Base-by-base conservation (phyloP, 2,888 invertebrate genomes). In the Yponomeuta plumbellus region DNA sequence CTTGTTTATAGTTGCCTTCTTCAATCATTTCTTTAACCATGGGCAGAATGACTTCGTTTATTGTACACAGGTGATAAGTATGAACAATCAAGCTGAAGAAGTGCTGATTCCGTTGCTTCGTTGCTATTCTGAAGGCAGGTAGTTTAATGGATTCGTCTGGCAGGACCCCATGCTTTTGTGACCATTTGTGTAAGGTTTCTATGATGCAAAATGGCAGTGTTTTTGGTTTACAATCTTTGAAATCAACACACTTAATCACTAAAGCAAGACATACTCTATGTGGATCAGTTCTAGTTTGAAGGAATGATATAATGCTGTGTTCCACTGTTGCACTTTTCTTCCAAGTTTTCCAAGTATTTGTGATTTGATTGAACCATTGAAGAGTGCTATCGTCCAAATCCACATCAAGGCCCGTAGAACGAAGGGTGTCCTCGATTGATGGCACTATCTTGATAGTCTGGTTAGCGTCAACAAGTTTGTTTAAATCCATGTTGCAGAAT, bases 111-210 rank as follows among this genome's bases (percentile, higher is more conserved):
- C 94, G 94, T 75, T 96, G 95, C 70, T 92, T 93, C 71, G 91
- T 92, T 17, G 95, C 93, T 73, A 96, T 92, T 77, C 93, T 93
- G 84, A 96, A 96, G 66, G 95, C 95, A 70, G 94, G 94, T 75
- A 94, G 81, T 84, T 96, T 96, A 40, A 95, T 85, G 77, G 82
- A 83, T 70, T 89, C 87, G 71, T 83, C 88, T 72, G 91, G 90
- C 63, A 77, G 77, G 71, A 75, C 81, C 75, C 79, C 77, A 78
- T 71, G 75, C 67, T 78, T 70, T 34, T 78, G 74, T 58, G 92
- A 88, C 84, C 93, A 93, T 70, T 88, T 91, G 69, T 91, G 84
- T 69, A 95, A 88, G 66, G 92, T 92, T 78, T 94, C 94, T 71
- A 94, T 88, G 70, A 94, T 92, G 71, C 92, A 92, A 76, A 92